Evolutionary conservation across 2,888 invertebrate genomes (phyloP), one percentile per base, ranked within the genome.

Genomic region (Minunthozetes semirufus): DNA sequence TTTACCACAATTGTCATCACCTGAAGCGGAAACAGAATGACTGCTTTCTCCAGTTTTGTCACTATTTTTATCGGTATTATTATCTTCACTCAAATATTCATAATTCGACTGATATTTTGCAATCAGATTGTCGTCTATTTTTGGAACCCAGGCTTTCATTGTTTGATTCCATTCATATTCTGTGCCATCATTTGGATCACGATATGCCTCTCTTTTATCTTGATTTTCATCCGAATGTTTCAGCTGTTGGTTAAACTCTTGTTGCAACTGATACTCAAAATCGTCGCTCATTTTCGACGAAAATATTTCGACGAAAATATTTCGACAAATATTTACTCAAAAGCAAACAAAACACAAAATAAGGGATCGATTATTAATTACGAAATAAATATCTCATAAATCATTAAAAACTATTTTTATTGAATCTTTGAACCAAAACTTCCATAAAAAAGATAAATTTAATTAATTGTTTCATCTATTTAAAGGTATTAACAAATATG

Each of bases 61-160:
- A 29, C 1, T 68, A 6, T 33, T 46, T 9, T 38, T 17, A 1
- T 29, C 19, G 15, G 19, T 33, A n/a, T 59, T 13, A 13, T 59
- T 25, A 27, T 25, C 29, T 15, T 13, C 15, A 27, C 73, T 59
- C 27, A 50, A 33, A 25, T 76, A 73, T 6, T 72, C 70, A 25
- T 98, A 98, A 81, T 87, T 93, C 88, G 97, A 90, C 84, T 98
- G 96, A 85, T 99, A 99, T 75, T 87, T 87, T 0, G 97, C 98
- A 85, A 98, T 88, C 81, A 98, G 98, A 80, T 98, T 94, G 80
- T 95, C 95, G 85, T 96, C 94, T 77, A 98, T 88, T 87, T 93
- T 94, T 0, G 97, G 97, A 84, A 97, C 91, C 96, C 97, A 99
- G 5, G 95, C 96, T 81, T 88, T 90, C 82, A 92, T 95, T 53